phyloP scores from a whole-genome alignment of 2,888 invertebrate genomes.

The Neoscelio sp. region DNA sequence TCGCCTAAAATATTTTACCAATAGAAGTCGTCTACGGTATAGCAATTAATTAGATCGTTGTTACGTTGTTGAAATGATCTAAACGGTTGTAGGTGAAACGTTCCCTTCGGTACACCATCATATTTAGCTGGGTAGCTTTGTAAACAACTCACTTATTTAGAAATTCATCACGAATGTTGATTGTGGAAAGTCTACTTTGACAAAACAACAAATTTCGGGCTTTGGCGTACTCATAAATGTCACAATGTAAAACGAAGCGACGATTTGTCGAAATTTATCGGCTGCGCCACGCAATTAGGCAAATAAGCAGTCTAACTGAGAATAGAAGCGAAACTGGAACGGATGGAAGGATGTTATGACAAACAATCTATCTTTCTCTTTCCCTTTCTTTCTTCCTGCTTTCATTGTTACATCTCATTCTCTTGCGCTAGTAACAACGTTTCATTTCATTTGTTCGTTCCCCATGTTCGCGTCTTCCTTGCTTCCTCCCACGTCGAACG shows the following conservation, averaged over 20 bases:
- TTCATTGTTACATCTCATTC: slow-evolving; percentile 66
- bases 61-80: neutral
- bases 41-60: slow-evolving; percentile 1
- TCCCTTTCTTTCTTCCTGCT: slow-evolving; percentile 68
- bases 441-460: slow-evolving; percentile 82
- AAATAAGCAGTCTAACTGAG: slow-evolving; percentile 81
- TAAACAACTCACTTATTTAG: slow-evolving; percentile 14
- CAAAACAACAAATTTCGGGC: slow-evolving; percentile 50
- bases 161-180: slow-evolving; percentile 44
- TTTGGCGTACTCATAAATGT: slow-evolving; percentile 55
- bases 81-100: slow-evolving; percentile 15
- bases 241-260: slow-evolving; percentile 75
- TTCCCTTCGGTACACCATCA: slow-evolving; percentile 3
- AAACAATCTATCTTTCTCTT: slow-evolving; percentile 79
- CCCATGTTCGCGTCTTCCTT: slow-evolving; percentile 71
- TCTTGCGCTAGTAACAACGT: slow-evolving; percentile 79
- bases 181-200: slow-evolving; percentile 57
- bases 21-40: too few species aligned
- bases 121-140: slow-evolving; percentile 18
- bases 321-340: slow-evolving; percentile 73
- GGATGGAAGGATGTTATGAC: slow-evolving; percentile 80
- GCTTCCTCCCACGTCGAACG: slow-evolving; percentile 72
- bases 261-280: slow-evolving; percentile 81
- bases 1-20: too few species aligned
- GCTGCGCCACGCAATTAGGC: slow-evolving; percentile 80